Percentiles rank a stretch among this genome's conserved stretches.
phyloP scores from a whole-genome alignment of 2,797 vertebrate genomes.

The Pterois miles region DNA sequence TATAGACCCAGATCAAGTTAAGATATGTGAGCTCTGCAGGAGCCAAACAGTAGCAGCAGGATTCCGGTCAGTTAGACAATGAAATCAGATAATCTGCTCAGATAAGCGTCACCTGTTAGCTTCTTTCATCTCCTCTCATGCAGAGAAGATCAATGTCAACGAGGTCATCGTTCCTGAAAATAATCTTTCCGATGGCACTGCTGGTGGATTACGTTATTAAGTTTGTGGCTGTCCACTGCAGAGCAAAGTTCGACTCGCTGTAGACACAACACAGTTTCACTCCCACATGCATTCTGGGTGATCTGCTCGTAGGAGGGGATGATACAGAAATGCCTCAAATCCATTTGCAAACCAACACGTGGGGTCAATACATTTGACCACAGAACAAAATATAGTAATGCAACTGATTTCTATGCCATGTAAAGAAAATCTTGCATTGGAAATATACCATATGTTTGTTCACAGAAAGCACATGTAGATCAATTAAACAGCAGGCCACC shows the following conservation, averaged over 20 bases:
- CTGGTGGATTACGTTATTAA: neutral
- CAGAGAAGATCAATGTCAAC: slow-evolving; percentile 69
- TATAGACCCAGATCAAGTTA: slow-evolving; percentile 59
- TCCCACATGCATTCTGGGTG: neutral
- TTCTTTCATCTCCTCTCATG: slow-evolving; percentile 57
- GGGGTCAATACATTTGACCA: neutral
- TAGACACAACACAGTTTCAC: neutral
- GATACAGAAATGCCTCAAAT: neutral
- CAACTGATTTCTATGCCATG: neutral
- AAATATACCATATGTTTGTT: no score
- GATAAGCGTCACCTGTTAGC: slow-evolving; percentile 67
- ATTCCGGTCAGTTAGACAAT: slow-evolving; percentile 71
- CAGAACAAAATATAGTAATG: neutral
- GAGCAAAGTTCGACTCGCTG: neutral
- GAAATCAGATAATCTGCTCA: slow-evolving; percentile 73
- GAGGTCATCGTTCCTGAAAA: slow-evolving; percentile 60
- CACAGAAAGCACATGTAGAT: neutral
- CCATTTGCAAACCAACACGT: neutral
- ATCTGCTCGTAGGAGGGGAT: neutral
- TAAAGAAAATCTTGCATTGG: neutral
- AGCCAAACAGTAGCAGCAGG: slow-evolving; percentile 58
- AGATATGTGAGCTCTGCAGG: slow-evolving; percentile 67
- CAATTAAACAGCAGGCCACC: neutral
- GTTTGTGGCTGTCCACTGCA: neutral
- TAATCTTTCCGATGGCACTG: slow-evolving; percentile 26